A percentile compares a stretch with the other conserved stretches of the same genome.
Evolutionary conservation across 2,113 vertebrate species (phyloP).

Genomic region (Lepus timidus): DNA sequence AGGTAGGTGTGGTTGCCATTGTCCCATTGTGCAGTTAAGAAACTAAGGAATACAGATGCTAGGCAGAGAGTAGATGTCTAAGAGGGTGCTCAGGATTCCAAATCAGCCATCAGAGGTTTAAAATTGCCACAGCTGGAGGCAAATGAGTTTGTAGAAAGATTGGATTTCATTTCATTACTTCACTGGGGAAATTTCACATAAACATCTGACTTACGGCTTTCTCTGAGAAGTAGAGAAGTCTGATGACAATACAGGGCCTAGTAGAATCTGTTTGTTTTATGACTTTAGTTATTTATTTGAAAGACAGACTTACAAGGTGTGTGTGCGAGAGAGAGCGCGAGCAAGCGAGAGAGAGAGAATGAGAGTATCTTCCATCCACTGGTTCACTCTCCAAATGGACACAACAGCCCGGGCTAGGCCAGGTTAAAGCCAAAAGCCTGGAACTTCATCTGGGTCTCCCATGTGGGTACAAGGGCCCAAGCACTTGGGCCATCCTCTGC

Average conservation of each 20-base stretch:
- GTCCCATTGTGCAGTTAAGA: neutral
- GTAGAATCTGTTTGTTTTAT: neutral
- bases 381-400: no score
- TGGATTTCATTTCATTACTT: neutral
- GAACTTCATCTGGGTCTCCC: no score
- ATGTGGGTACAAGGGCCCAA: no score
- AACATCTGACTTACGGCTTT: neutral
- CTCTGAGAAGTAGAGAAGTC: constrained; percentile 1
- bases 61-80: neutral
- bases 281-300: no score
- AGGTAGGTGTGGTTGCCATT: neutral
- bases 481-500: no score
- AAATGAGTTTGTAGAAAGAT: neutral
- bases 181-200: neutral
- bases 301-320: no score
- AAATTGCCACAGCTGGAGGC: neutral
- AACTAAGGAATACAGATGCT: neutral
- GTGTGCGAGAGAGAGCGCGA: no score
- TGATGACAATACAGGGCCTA: neutral
- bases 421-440: no score
- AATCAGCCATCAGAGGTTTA: neutral
- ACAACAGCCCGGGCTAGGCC: no score
- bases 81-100: neutral
- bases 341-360: no score
- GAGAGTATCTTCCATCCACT: no score